Evolutionary conservation across 2,113 vertebrate genomes (phyloP).

Genomic region (Marmota flaviventris): DNA sequence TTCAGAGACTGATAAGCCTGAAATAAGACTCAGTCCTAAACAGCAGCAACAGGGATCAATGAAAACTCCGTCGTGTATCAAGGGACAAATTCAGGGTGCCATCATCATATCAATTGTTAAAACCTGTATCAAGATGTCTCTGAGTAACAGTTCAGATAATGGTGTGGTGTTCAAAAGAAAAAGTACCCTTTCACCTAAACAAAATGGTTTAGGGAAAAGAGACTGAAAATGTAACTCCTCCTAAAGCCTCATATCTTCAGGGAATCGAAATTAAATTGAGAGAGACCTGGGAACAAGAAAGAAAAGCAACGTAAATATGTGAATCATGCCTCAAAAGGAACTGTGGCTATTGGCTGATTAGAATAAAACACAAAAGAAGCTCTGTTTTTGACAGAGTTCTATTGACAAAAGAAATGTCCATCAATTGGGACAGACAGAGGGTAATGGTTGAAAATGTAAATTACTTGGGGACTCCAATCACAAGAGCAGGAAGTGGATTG

Average conservation of each 20-base stretch:
- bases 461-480: not conserved
- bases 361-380: not conserved
- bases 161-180: not conserved
- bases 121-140: not conserved
- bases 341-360: not conserved
- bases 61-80: not conserved
- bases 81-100: not conserved
- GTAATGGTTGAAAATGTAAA: not conserved
- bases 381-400: not conserved
- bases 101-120: not conserved
- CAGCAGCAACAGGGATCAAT: not conserved
- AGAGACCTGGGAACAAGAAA: not conserved
- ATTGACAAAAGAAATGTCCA: not conserved
- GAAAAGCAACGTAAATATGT: not conserved
- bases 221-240: not conserved
- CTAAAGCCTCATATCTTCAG: not conserved
- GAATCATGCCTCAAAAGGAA: not conserved
- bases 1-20: not conserved
- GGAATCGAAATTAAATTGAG: slow-evolving; percentile 23
- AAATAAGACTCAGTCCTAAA: not conserved
- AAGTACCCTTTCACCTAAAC: not conserved
- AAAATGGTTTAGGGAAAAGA: not conserved
- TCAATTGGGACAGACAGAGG: not conserved
- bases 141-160: not conserved
- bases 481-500: not conserved